Base-by-base conservation (phyloP, 2,888 invertebrate genomes). In the Nowickia ferox region DNA sequence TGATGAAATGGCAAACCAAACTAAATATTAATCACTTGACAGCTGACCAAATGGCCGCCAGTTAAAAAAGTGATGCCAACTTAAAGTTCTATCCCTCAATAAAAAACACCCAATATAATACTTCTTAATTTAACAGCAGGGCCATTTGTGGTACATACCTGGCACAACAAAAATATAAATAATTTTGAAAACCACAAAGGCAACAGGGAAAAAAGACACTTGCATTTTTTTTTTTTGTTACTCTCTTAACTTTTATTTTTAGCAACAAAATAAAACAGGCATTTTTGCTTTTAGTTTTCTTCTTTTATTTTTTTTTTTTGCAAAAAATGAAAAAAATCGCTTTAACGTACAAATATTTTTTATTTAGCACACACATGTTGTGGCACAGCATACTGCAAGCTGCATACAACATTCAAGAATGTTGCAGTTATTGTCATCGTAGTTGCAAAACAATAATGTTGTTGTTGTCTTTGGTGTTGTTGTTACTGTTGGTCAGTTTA, bases 281-380 rank as follows among this genome's bases (percentile, higher is more conserved):
- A 82, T 59, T 66, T 74, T 81, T 59, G 19, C 15, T 53, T 53
- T 53, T 10, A 17, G 17, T 40, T 19, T 38, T 55, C 38, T 66
- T 69, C 15, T 46, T 17, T 48, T 11, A 8, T 66, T 72, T 72
- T 48, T 11, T 10, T 66, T 72, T 72, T 68, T 55, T 15, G 19
- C 3, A 9, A 17, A 46, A 17, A 63, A 22, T 10, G 17, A 17
- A 71, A 77, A 74, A 84, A 63, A 78, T 59, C 44, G 66, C 63
- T 71, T 71, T 57, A 69, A 44, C 61, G 19, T 81, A 66, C 42
- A 17, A 72, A 59, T 68, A 44, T 51, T 63, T 78, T 30, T 79
- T 83, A 86, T 86, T 86, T 83, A 83, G 86, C 86, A 86, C 86
- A 86, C 78, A 86, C 86, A 86, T 83, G 83, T 66, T 84, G 71